These are phyloP conservation scores for Phrynocephalus vlangalii DNA, from an alignment of 2,797 vertebrate genomes.

Conservation along the genomic window DNA sequence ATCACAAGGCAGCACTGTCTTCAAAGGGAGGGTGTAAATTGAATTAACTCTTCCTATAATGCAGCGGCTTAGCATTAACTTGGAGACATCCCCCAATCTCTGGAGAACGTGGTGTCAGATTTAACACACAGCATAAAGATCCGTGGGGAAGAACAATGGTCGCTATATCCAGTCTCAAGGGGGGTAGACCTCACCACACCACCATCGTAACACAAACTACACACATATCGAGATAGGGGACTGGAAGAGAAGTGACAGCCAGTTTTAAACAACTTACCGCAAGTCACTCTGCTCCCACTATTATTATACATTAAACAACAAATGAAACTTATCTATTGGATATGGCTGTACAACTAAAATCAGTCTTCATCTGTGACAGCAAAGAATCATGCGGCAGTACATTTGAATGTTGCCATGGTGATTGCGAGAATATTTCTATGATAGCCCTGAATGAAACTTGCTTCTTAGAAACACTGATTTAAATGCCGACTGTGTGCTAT, in stretches of 20 bases:
- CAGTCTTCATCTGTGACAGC: constrained; percentile 36
- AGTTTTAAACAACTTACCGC: constrained; percentile 5
- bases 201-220: not conserved
- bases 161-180: not conserved
- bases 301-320: not conserved
- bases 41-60: not conserved
- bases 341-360: constrained; percentile 42
- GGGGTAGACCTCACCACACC: not conserved
- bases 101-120: not conserved
- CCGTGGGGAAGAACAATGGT: too few species aligned
- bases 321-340: not conserved
- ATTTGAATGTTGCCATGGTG: constrained; percentile 37
- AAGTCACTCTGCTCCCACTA: not conserved
- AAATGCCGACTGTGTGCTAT: not conserved
- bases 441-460: constrained; percentile 32
- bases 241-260: not conserved
- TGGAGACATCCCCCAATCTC: not conserved
- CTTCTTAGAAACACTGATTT: constrained; percentile 18
- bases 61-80: not conserved
- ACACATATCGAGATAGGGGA: not conserved
- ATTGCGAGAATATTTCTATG: constrained; percentile 38
- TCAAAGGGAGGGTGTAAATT: not conserved
- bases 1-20: too few species aligned
- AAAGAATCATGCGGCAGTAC: constrained; percentile 19
- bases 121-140: not conserved